Evolutionary conservation across 2,888 invertebrate species (phyloP), one percentile per base, ranked within the genome.

Genomic region (Trichopoda pennipes): DNA sequence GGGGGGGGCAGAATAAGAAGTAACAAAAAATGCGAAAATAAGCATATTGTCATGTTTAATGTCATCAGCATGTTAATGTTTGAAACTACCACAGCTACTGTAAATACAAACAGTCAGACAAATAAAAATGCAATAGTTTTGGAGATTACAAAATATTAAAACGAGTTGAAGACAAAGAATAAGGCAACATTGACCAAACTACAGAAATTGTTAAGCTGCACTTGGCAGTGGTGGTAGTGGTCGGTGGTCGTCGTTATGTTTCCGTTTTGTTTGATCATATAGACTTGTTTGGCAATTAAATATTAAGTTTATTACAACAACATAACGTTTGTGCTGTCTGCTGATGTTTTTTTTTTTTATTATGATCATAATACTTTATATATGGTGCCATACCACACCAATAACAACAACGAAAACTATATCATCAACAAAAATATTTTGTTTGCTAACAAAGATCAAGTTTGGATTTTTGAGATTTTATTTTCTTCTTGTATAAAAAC

Each of bases 251-350:
- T 17, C 19, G 32, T 21, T 53, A 56, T 21, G 17, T 21, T 74
- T 74, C 47, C 23, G 74, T 44, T 56, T 7, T 17, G 47, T 66
- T 35, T 44, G 74, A 51, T 77, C 74, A 64, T 55, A 78, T 42
- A 58, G 81, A 74, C 78, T 78, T 74, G 78, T 78, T 75, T 78
- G 74, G 74, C 70, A 82, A 82, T 82, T 75, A 82, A 79, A 79
- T 64, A 70, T 75, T 61, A 44, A 75, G 74, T 82, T 82, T 82
- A 81, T 78, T 74, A 49, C 70, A 28, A 68, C 58, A 73, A 47
- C n/a, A 66, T 70, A 56, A 38, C 49, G 56, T 35, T n/a, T 28
- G 53, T 49, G 42, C 19, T 73, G 47, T 6, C 53, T 42, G 55
- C 23, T 61, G 44, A 44, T 32, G n/a, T 21, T 47, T 44, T 61